phyloP scores from a whole-genome alignment of 1,140 invertebrate genomes.

The Vanessa tameamea region DNA sequence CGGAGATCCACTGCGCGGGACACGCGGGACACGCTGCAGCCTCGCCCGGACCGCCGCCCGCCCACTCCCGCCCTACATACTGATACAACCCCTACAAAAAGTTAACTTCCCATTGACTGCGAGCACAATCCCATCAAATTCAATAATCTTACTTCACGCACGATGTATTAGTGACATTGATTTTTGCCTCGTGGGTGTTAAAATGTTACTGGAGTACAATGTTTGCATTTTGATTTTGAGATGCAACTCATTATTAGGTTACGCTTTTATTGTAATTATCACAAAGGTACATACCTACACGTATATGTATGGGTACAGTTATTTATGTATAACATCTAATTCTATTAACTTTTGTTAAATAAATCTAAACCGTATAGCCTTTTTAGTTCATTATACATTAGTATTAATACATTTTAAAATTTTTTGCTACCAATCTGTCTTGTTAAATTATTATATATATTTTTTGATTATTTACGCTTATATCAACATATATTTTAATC shows the following conservation, averaged over 20 bases:
- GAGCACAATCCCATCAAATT: neutral
- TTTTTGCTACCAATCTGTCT: too few species aligned
- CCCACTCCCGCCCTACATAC: slow-evolving; percentile 45
- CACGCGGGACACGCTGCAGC: slow-evolving; percentile 54
- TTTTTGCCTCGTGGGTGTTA: neutral
- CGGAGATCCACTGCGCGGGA: slow-evolving; percentile 63
- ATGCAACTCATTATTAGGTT: slow-evolving; percentile 24
- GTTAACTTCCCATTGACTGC: slow-evolving; percentile 18
- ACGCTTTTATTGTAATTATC: slow-evolving; percentile 19
- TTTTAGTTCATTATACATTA: too few species aligned
- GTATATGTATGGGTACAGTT: neutral
- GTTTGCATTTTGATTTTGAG: slow-evolving; percentile 17
- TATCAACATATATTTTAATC: too few species aligned
- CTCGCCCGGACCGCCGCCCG: slow-evolving; percentile 58
- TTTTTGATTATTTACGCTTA: too few species aligned
- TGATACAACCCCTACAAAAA: slow-evolving; percentile 9
- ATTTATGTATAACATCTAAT: too few species aligned
- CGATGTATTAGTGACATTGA: slow-evolving; percentile 5
- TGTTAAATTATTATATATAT: too few species aligned
- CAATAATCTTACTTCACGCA: slow-evolving; percentile 6
- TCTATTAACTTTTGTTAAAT: too few species aligned
- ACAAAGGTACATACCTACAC: neutral
- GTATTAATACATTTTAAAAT: too few species aligned
- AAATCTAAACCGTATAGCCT: too few species aligned
- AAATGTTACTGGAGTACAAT: neutral